Conservation (phyloP, 2,888 invertebrate species). For the Archaeoteleia sp. region DNA sequence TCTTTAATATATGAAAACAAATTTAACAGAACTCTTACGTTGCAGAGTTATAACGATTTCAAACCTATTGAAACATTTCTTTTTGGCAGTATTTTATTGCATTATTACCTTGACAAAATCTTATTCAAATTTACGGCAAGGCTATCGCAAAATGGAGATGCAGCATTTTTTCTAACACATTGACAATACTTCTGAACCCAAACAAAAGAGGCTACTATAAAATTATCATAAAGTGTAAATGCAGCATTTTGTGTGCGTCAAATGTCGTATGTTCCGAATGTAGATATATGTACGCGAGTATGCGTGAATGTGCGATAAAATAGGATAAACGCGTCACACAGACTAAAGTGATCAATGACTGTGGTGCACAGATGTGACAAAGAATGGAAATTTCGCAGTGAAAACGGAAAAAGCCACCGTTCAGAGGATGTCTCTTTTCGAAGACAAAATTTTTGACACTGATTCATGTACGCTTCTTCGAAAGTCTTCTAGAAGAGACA, state of each 20-base stretch:
- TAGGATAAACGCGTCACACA: conserved; percentile 27
- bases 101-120: too few species aligned
- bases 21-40: too few species aligned
- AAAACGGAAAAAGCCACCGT: conserved; percentile 6
- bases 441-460: conserved; percentile 6
- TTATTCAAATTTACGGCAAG: too few species aligned
- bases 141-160: too few species aligned
- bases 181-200: too few species aligned
- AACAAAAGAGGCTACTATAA: too few species aligned
- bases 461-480: conserved; percentile 7
- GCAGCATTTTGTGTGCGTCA: conserved; percentile 37
- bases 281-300: conserved; percentile 17
- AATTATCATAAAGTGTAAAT: conserved; percentile 34
- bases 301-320: conserved; percentile 31
- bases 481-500: conserved; percentile 18
- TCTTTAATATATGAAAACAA: too few species aligned
- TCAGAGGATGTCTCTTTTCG: conserved; percentile 1
- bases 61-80: too few species aligned
- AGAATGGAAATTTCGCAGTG: conserved; percentile 29
- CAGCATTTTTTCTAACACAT: too few species aligned
- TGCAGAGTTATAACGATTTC: too few species aligned
- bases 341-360: conserved; percentile 49
- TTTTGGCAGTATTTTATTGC: too few species aligned
- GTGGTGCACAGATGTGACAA: conserved; percentile 25
- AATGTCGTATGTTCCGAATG: conserved; percentile 24